phyloP scores from a whole-genome alignment of 2,888 invertebrate genomes.

The Drosophila trichaetosa region DNA sequence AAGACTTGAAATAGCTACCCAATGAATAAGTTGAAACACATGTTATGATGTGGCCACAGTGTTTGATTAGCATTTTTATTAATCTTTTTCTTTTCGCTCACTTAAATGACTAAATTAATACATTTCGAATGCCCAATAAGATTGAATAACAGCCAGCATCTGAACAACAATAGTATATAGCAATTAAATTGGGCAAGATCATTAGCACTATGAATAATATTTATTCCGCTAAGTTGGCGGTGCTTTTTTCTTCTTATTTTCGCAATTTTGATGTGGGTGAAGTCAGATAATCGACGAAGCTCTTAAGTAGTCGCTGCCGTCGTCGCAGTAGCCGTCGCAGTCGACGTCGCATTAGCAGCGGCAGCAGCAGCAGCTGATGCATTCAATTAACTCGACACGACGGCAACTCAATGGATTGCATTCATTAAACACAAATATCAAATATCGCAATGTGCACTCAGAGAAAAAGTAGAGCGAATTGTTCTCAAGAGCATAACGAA shows the following conservation, averaged over 20 bases:
- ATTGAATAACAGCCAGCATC: constrained; percentile 17
- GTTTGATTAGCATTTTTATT: constrained; percentile 52
- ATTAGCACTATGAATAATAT: constrained; percentile 56
- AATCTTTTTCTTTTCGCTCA: constrained; percentile 37
- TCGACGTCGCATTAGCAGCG: neutral
- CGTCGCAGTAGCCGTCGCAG: constrained; percentile 16
- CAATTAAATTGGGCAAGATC: constrained; percentile 69
- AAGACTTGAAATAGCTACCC: neutral
- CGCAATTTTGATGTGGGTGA: constrained; percentile 48
- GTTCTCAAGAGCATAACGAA: neutral
- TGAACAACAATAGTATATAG: constrained; percentile 21
- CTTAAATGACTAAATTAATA: constrained; percentile 70
- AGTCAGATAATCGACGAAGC: constrained; percentile 17
- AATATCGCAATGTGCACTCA: constrained; percentile 25
- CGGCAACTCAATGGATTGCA: constrained; percentile 53
- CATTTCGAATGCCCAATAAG: constrained; percentile 42
- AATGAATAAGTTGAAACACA: neutral
- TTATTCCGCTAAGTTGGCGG: constrained; percentile 28
- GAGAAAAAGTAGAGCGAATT: neutral
- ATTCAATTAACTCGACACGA: constrained; percentile 47
- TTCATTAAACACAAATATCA: constrained; percentile 44
- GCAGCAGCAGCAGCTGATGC: constrained; percentile 19
- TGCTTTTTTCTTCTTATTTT: neutral
- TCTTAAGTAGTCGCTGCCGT: constrained; percentile 19
- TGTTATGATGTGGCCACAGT: constrained; percentile 12